Evolutionary conservation across 1,140 invertebrate species (phyloP).

Genomic region (Calycopis cecrops): DNA sequence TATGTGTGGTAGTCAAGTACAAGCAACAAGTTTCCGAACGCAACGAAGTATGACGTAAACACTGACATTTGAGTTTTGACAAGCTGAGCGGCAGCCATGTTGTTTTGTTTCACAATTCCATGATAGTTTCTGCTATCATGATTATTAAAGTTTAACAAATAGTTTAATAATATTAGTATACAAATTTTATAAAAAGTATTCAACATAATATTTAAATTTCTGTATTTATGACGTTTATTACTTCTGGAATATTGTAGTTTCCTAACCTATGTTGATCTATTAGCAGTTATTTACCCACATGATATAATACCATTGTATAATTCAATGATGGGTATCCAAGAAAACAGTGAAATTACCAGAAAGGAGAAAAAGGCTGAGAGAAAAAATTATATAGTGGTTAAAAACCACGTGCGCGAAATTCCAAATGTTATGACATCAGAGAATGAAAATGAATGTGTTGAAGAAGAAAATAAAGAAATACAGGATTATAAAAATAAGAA

Average conservation of each 20-base stretch:
- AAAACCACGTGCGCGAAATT: conserved; percentile 47
- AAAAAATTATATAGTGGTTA: conserved; percentile 43
- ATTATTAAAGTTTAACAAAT: too few relatives aligned
- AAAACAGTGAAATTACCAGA: conserved; percentile 24
- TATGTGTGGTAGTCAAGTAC: too few relatives aligned
- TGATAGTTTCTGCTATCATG: too few relatives aligned
- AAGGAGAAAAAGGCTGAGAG: conserved; percentile 24
- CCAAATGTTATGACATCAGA: neutral
- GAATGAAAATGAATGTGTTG: neutral
- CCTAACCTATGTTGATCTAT: neutral
- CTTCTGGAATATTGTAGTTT: neutral
- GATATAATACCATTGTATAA: neutral
- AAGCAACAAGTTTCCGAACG: conserved; percentile 2
- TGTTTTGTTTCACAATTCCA: conserved; percentile 12
- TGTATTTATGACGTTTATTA: too few relatives aligned
- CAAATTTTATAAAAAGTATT: too few relatives aligned
- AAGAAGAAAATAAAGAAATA: conserved; percentile 7
- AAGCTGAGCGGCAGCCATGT: conserved; percentile 13
- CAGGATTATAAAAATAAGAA: conserved; percentile 14
- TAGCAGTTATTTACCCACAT: neutral
- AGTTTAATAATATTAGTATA: too few relatives aligned
- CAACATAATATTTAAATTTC: too few relatives aligned
- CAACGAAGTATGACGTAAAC: neutral
- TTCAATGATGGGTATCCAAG: conserved; percentile 38
- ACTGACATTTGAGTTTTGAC: conserved; percentile 5